Evolutionary conservation across 2,888 invertebrate species (phyloP).

Genomic region (Branchellion lobata): DNA sequence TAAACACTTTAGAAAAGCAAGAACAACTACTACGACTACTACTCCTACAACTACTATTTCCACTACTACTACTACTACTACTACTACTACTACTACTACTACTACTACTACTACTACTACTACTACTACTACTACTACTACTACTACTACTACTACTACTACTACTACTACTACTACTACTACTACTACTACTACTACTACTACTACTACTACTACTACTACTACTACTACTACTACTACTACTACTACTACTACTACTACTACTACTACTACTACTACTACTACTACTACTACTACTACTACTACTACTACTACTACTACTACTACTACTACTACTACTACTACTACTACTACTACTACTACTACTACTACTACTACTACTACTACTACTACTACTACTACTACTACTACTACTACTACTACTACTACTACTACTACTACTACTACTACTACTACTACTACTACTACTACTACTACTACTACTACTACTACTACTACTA

Average conservation of each 20-base stretch:
- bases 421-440: background rate
- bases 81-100: background rate
- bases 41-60: too few relatives aligned
- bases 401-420: background rate
- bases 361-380: background rate
- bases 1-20: too few relatives aligned
- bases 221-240: constrained; percentile 9
- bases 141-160: constrained; percentile 9
- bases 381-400: background rate
- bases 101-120: background rate
- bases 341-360: background rate
- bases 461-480: constrained; percentile 9
- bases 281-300: constrained; percentile 9
- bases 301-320: constrained; percentile 9
- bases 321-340: background rate
- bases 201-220: constrained; percentile 9
- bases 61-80: background rate
- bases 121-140: constrained; percentile 4
- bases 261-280: constrained; percentile 9
- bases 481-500: background rate
- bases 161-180: constrained; percentile 9
- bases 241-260: constrained; percentile 9
- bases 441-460: constrained; percentile 9
- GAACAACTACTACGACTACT: background rate
- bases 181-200: constrained; percentile 9